These are phyloP conservation scores for Colinus virginianus DNA, from an alignment of 2,113 vertebrate species.

Conservation along the genomic window DNA sequence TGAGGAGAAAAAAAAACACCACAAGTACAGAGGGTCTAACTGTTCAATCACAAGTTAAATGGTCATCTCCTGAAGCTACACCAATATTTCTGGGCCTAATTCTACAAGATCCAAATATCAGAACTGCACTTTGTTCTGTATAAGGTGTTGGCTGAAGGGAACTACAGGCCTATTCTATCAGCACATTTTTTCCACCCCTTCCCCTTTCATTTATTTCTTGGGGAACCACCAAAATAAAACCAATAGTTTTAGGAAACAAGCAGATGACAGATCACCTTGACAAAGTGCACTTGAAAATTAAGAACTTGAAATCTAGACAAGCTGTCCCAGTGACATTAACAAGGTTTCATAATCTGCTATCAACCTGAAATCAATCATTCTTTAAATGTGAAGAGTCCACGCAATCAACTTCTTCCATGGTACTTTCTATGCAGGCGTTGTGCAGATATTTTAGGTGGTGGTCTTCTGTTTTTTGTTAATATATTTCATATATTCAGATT, in stretches of 20 bases:
- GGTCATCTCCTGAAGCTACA: background rate
- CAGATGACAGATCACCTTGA: background rate
- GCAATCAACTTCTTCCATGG: background rate
- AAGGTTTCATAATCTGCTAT: background rate
- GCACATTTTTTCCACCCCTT: background rate
- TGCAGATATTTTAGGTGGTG: background rate
- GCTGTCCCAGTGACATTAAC: background rate
- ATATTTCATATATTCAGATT: background rate
- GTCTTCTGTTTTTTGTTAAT: background rate
- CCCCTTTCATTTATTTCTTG: background rate
- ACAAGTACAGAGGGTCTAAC: background rate
- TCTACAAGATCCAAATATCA: background rate
- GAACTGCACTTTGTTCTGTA: background rate
- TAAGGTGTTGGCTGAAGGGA: background rate
- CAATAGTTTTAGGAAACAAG: slow-evolving; percentile 3
- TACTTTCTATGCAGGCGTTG: background rate
- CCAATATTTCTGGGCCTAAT: background rate
- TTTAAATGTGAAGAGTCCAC: background rate
- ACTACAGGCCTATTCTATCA: background rate
- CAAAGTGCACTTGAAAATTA: background rate
- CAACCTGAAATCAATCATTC: background rate
- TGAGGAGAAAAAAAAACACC: background rate
- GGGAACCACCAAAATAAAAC: background rate
- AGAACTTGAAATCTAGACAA: slow-evolving; percentile 5
- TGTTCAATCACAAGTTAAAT: background rate